A percentile compares a stretch with the other conserved stretches of the same genome.
Conservation (phyloP, 1,140 invertebrate species). For the Calycopis cecrops region DNA sequence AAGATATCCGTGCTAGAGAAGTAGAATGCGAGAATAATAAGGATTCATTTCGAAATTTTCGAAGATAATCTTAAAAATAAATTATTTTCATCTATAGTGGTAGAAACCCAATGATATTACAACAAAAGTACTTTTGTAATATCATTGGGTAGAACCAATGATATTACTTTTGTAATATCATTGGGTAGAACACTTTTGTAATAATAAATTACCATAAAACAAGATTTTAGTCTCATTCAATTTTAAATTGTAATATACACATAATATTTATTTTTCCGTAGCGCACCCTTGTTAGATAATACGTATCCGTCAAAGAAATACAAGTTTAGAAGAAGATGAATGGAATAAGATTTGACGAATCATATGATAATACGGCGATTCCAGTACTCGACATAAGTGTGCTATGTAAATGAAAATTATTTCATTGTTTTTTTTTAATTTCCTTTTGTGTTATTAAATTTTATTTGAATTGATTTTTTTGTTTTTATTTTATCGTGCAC, state of each 20-base stretch:
- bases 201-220: no score
- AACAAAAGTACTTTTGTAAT: no score
- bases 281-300: conserved; percentile 67
- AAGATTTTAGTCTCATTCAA: neutral
- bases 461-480: conserved; percentile 62
- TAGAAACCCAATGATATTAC: no score
- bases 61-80: no score
- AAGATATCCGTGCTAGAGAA: no score
- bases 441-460: conserved; percentile 62
- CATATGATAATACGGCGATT: conserved; percentile 27
- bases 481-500: conserved; percentile 72
- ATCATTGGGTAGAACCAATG: no score
- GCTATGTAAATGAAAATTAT: conserved; percentile 45
- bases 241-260: conserved; percentile 32
- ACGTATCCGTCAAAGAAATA: conserved; percentile 61
- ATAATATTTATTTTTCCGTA: conserved; percentile 56
- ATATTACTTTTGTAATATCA: no score
- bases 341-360: conserved; percentile 12
- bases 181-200: no score
- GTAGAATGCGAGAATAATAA: no score
- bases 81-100: no score
- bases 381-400: conserved; percentile 38
- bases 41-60: no score
- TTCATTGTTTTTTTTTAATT: conserved; percentile 44
- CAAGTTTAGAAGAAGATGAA: conserved; percentile 66